A percentile compares a stretch with the other conserved stretches of the same genome.
phyloP scores from a whole-genome alignment of 1,140 invertebrate genomes.

The Oreohelix idahoensis region DNA sequence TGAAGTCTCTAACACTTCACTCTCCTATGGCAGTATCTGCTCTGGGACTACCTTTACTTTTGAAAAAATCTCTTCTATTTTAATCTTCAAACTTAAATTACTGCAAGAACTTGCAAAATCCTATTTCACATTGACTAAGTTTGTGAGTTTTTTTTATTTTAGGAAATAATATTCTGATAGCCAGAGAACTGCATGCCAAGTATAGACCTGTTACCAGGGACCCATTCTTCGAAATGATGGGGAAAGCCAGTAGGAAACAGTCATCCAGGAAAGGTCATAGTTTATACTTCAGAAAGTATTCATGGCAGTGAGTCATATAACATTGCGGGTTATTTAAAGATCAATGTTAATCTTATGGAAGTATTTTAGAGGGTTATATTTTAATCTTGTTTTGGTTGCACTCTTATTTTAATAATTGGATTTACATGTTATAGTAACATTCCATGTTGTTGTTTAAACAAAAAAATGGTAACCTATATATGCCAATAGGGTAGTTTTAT shows the following conservation, averaged over 20 bases:
- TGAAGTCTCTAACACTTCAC: no score
- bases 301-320: neutral
- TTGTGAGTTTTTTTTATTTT: neutral
- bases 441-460: no score
- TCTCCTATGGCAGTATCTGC: no score
- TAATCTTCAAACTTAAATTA: no score
- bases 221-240: slow-evolving; percentile 4
- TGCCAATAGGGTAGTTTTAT: no score
- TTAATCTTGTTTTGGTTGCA: no score
- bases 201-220: slow-evolving; percentile 5
- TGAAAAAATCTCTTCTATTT: no score
- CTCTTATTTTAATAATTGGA: no score
- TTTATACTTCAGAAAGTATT: slow-evolving; percentile 4
- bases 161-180: slow-evolving; percentile 23
- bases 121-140: neutral
- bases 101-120: no score
- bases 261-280: neutral
- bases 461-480: no score
- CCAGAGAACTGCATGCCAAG: slow-evolving; percentile 8
- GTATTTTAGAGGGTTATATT: neutral
- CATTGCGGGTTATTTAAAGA: neutral
- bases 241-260: neutral
- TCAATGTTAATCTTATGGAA: neutral
- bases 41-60: no score
- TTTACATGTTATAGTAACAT: no score